Evolutionary conservation across 2,113 vertebrate genomes (phyloP), one percentile per base, ranked within the genome.

Genomic region (Seriola aureovittata): DNA sequence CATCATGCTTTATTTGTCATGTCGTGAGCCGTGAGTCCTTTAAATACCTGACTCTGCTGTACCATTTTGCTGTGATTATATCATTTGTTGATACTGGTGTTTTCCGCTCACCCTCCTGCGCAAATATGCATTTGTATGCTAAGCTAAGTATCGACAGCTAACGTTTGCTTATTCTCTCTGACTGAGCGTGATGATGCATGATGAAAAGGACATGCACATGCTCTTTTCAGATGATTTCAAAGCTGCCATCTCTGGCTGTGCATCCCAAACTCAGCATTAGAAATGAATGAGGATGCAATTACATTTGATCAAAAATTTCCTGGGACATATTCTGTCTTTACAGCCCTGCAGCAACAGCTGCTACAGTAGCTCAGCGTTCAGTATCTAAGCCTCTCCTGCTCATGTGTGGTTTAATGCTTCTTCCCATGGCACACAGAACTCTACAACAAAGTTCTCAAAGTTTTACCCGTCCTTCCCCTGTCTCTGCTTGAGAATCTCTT

Each of bases 1-100:
- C 81, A 90, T 85, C 74, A 54, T 42, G 86, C 76, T 83, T 78
- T 83, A 76, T 82, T 86, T 75, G 75, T 66, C 55, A 34, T 60
- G 66, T 44, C 0, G 1, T 8, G 60, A 80, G 67, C 67, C 9
- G 60, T 23, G 57, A 64, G 38, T 42, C 54, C 66, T 76, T 73
- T 34, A 17, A 16, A 63, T 77, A 70, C 69, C 78, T 80, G 88
- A 78, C 71, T 67, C 68, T 50, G 68, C 71, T 48, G 38, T 4
- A 48, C 59, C 80, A 25, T 59, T 76, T 32, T 52, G 8, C 54
- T 0, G 5, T 10, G 2, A 78, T 71, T 44, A 32, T 38, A 71
- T 74, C 0, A 69, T 71, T 34, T 84, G 68, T 67, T 74, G 65
- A 79, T 17, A 36, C 36, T 46, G 52, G 46, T 68, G 63, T 55